Evolutionary conservation across 1,140 invertebrate genomes (phyloP), one percentile per base, ranked within the genome.

Genomic region (Varroa destructor): DNA sequence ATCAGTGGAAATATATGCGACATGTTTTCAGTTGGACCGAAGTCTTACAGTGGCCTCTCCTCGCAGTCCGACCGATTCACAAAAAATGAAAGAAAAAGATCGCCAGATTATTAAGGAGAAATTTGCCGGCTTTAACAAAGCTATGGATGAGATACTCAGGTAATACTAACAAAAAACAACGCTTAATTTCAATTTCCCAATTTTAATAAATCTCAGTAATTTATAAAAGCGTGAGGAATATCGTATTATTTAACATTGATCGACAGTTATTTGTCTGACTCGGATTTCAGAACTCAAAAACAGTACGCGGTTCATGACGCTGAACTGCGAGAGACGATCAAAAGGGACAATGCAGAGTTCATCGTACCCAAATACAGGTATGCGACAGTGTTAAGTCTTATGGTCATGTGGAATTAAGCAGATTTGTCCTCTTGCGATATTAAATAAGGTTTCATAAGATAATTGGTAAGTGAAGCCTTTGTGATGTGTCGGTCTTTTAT

Each of bases 241-340:
- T 51, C 3, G 46, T 8, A 51, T 51, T 51, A 8, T 8, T 8
- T 51, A 51, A 51, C 46, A 51, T 8, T 51, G 4, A 51, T 8
- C 8, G 3, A 51, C 8, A 8, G 8, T 51, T 51, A 51, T 51
- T 51, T 51, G 46, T 51, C 4, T 8, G 3, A 51, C 46, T 51
- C 8, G 46, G 8, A 51, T 40, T 83, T 84, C 0, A 86, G 87
- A 74, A 86, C 87, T 46, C 93, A 97, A 81, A 86, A 91, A 74
- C 86, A 86, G 70, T 97, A 96, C 82, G 91, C 91, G 40, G 89
- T 97, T 75, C 93, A 93, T 10, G 93, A 97, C 82, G 83, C 86
- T 12, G 89, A 93, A 77, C 80, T 97, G 55, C 82, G 92, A 55
- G 87, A 91, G 78, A 79, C 84, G 74, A 82, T 94, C 43, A 91